Percentiles rank a stretch among this genome's conserved stretches.
Evolutionary conservation across 2,888 invertebrate genomes (phyloP).

Genomic region (Carcina quercana): DNA sequence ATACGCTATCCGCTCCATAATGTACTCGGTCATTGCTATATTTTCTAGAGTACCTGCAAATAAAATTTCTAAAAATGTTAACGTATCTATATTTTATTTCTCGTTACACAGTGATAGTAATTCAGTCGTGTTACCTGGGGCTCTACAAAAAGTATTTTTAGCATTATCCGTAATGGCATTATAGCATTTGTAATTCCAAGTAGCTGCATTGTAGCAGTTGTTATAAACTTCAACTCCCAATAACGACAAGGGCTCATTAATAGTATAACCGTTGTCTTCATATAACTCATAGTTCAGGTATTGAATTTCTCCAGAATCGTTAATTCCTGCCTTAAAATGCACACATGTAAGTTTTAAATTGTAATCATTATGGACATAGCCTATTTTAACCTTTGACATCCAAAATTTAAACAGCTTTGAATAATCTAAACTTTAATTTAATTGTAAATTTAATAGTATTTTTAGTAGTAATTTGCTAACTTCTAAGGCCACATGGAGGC

Average conservation of each 20-base stretch:
- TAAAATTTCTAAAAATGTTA: no score
- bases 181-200: constrained; percentile 34
- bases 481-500: no score
- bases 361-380: neutral
- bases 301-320: constrained; percentile 62
- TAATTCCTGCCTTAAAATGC: constrained; percentile 29
- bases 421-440: no score
- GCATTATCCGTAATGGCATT: constrained; percentile 37
- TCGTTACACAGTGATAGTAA: no score
- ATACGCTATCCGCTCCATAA: constrained; percentile 76
- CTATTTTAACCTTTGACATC: neutral
- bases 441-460: no score
- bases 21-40: constrained; percentile 45
- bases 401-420: no score
- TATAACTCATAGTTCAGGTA: constrained; percentile 60
- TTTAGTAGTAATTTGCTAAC: no score
- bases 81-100: no score
- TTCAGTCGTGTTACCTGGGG: constrained; percentile 36
- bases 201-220: constrained; percentile 32
- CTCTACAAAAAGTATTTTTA: constrained; percentile 37
- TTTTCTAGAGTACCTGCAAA: constrained; percentile 24
- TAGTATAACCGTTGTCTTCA: constrained; percentile 58
- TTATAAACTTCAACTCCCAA: constrained; percentile 18
- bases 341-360: neutral
- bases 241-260: constrained; percentile 29